phyloP scores from a whole-genome alignment of 2,888 invertebrate genomes.

The Teleiodes luculella region DNA sequence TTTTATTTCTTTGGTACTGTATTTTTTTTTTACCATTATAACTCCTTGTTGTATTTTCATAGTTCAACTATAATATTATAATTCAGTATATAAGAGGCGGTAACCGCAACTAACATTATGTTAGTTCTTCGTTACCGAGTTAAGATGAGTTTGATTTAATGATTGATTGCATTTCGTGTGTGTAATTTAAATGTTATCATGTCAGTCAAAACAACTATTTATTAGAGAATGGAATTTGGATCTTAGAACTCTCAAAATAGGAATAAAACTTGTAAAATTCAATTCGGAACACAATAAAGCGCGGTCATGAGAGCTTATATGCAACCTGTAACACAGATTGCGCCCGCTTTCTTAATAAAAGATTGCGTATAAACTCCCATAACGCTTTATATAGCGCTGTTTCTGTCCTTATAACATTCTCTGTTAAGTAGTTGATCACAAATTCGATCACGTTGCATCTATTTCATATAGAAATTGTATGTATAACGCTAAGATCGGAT shows the following conservation, averaged over 20 bases:
- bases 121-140: not conserved
- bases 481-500: constrained; percentile 57
- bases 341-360: too few relatives aligned
- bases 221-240: not conserved
- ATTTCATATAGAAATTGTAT: constrained; percentile 68
- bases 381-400: too few relatives aligned
- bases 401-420: not conserved
- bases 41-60: not conserved
- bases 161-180: not conserved
- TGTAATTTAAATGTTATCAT: not conserved
- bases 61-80: not conserved
- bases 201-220: not conserved
- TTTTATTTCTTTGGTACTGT: too few relatives aligned
- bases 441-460: constrained; percentile 60
- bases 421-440: not conserved
- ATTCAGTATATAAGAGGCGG: not conserved
- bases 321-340: too few relatives aligned
- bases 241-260: too few relatives aligned
- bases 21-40: too few relatives aligned
- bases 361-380: too few relatives aligned
- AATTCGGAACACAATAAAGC: too few relatives aligned
- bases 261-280: too few relatives aligned
- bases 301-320: too few relatives aligned
- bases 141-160: not conserved
- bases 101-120: not conserved